Base-by-base conservation (phyloP, 2,113 vertebrate genomes). In the Oncorhynchus kisutch region DNA sequence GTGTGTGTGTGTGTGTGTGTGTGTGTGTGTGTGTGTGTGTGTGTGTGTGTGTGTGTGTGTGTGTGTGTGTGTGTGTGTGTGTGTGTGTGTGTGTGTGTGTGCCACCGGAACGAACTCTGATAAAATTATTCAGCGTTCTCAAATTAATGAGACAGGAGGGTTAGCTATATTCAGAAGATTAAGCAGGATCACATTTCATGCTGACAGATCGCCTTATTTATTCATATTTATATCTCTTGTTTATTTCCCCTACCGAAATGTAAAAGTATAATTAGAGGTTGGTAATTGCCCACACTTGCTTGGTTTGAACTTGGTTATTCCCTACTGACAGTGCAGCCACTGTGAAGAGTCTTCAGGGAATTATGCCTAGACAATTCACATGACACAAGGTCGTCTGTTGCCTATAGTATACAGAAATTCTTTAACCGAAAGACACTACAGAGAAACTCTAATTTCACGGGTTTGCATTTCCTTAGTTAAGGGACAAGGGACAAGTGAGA, bases 41-140 rank as follows among this genome's bases (percentile, higher is more conserved):
- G 34, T 34, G 34, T 34, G 34, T 34, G 6, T 34, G 31, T 34
- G 31, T 34, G 34, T 34, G 34, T 60, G 5, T 18, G 16, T 34
- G 31, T 45, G 39, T 45, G 39, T 45, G 39, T 45, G 39, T 45
- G 39, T 45, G 39, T 45, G 39, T 45, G 39, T 45, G 60, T 64
- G 2, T 64, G n/a, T 25, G n/a, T 64, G 22, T 64, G 62, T 24
- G 22, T 64, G 22, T 64, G 6, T 24, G 39, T 11, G 39, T 12
- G 64, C 22, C 62, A 54, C 25, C 78, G 66, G 48, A 80, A 79
- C 48, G 75, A 81, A 60, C 51, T 59, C 59, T 78, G 78, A 85
- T 82, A 85, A 82, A 77, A 74, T 72, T 72, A 45, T 79, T 71
- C 25, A 54, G 70, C 75, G 80, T 69, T 73, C 80, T 12, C 48